These are phyloP conservation scores for Chrysochloris asiatica DNA, from an alignment of 2,113 vertebrate species.

Conservation along the genomic window DNA sequence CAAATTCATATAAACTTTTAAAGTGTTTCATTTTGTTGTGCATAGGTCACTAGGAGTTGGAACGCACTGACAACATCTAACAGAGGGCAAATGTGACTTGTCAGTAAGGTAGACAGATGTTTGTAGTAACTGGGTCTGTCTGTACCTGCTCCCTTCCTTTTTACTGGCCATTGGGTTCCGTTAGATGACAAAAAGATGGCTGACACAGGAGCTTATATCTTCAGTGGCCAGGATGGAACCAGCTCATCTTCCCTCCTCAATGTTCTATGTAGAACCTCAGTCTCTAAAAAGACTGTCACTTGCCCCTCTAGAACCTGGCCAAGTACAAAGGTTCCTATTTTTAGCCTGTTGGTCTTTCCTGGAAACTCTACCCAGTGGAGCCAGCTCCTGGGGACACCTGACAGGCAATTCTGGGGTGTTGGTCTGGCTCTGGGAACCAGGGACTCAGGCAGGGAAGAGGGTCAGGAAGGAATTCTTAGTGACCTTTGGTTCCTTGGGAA, in stretches of 20 bases:
- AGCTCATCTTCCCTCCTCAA: not conserved
- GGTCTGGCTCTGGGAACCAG: constrained; percentile 1
- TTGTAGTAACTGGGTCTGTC: not conserved
- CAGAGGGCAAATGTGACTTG: not conserved
- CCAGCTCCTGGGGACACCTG: not conserved
- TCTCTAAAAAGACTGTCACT: not conserved
- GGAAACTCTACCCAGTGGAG: not conserved
- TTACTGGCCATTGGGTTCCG: not conserved
- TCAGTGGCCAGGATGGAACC: not conserved
- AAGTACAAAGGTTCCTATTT: not conserved
- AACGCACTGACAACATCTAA: too few relatives aligned
- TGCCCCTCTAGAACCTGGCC: not conserved
- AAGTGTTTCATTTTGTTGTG: too few relatives aligned
- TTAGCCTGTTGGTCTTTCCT: constrained; percentile 8
- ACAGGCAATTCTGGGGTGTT: not conserved
- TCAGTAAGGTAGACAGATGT: not conserved
- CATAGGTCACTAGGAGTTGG: too few relatives aligned
- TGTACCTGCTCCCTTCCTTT: not conserved
- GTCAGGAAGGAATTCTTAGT: constrained; percentile 36
- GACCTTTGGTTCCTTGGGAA: constrained; percentile 69
- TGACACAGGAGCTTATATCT: not conserved
- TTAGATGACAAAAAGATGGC: not conserved
- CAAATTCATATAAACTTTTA: not conserved
- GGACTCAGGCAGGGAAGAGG: not conserved
- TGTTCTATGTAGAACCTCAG: not conserved